A percentile compares a stretch with the other conserved stretches of the same genome.
Conservation (phyloP, 2,113 vertebrate genomes). For the Lanius collurio region DNA sequence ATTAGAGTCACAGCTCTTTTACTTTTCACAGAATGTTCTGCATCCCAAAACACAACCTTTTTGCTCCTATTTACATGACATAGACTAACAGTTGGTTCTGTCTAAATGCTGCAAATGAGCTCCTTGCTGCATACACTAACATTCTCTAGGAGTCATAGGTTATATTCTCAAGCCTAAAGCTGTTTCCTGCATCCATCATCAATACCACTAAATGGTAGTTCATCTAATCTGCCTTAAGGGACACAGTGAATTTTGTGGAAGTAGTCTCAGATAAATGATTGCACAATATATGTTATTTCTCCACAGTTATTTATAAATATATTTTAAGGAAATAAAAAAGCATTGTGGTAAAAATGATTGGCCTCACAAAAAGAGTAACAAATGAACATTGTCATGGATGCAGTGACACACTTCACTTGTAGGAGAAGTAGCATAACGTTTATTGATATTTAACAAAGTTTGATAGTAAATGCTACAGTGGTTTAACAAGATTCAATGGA, state of each 20-base stretch:
- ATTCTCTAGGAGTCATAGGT: conserved; percentile 45
- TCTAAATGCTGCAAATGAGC: conserved; percentile 58
- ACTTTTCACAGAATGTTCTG: not conserved
- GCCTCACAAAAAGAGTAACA: not conserved
- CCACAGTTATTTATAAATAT: conserved; percentile 19
- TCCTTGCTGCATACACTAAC: conserved; percentile 14
- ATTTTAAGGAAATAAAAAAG: not conserved
- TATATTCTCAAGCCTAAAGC: conserved; percentile 40
- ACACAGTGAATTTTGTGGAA: conserved; percentile 17
- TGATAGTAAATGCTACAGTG: not conserved
- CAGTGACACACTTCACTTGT: not conserved
- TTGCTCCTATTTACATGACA: conserved; percentile 49
- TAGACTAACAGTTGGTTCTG: conserved; percentile 47
- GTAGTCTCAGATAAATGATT: conserved; percentile 7
- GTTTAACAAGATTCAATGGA: not conserved
- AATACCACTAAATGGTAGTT: conserved; percentile 48
- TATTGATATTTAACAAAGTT: not conserved
- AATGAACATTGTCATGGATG: not conserved
- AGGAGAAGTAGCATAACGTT: not conserved
- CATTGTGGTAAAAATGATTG: not conserved
- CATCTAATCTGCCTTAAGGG: conserved; percentile 53
- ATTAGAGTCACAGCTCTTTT: conserved; percentile 21
- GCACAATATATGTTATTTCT: conserved; percentile 6
- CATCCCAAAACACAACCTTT: conserved; percentile 31
- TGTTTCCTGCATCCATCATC: conserved; percentile 58